A percentile compares a stretch with the other conserved stretches of the same genome.
phyloP scores from a whole-genome alignment of 2,113 vertebrate species.

The Cyanoderma ruficeps region DNA sequence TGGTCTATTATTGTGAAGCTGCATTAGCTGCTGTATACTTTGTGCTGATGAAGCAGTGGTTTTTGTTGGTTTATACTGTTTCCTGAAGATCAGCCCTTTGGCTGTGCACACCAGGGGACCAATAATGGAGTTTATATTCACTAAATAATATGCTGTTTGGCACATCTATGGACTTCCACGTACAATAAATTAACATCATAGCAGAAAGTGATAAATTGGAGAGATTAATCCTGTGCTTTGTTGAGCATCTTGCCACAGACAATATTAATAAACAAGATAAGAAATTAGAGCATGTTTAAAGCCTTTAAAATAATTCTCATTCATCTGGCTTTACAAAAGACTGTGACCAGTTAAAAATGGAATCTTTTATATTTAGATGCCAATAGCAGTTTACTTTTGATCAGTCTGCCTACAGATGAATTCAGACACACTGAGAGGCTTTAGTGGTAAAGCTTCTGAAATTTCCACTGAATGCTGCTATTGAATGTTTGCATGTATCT shows the following conservation, averaged over 20 bases:
- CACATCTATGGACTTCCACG: background rate
- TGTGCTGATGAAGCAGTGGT: background rate
- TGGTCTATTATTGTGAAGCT: background rate
- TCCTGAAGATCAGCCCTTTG: background rate
- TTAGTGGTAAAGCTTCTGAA: background rate
- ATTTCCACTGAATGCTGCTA: background rate
- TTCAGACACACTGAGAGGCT: background rate
- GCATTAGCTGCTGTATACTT: background rate
- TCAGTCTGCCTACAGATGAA: background rate
- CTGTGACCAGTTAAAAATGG: background rate
- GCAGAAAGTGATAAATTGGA: background rate
- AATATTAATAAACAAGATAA: background rate
- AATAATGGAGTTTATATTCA: background rate
- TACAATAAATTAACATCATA: background rate
- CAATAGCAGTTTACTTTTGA: background rate
- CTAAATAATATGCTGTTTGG: background rate
- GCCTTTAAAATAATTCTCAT: background rate
- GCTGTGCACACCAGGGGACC: background rate
- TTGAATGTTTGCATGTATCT: background rate
- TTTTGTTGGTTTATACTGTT: background rate
- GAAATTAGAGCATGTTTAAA: background rate
- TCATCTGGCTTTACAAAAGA: background rate
- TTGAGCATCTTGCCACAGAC: background rate
- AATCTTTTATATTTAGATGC: background rate
- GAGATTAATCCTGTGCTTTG: background rate